Percentiles rank a stretch among this genome's conserved stretches.
Evolutionary conservation across 2,888 invertebrate species (phyloP).

Genomic region (Anthoptus insignis): DNA sequence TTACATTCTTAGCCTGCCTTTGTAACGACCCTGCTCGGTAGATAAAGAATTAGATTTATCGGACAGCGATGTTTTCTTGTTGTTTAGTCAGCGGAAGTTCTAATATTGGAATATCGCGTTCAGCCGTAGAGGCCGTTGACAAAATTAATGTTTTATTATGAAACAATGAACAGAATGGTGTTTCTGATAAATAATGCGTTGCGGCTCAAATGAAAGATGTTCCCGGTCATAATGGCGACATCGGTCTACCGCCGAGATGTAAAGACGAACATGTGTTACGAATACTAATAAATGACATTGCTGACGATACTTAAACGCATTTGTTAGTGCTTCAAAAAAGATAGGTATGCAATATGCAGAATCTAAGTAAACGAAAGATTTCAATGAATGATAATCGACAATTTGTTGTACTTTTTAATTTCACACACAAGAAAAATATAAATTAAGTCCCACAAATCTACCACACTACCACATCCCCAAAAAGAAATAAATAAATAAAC

Average conservation of each 20-base stretch:
- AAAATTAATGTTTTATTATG: slow-evolving; percentile 85
- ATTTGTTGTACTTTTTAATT: background rate
- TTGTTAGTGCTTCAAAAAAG: slow-evolving; percentile 16
- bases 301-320: slow-evolving; percentile 44
- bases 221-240: slow-evolving; percentile 63
- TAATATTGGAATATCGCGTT: slow-evolving; percentile 74
- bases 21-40: slow-evolving; percentile 42
- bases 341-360: background rate
- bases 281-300: slow-evolving; percentile 56
- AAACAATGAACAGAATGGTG: slow-evolving; percentile 83
- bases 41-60: slow-evolving; percentile 61
- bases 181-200: slow-evolving; percentile 75
- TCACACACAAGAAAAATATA: slow-evolving; percentile 5
- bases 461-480: slow-evolving; percentile 18
- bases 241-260: slow-evolving; percentile 57
- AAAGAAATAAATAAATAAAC: slow-evolving; percentile 21
- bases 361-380: slow-evolving; percentile 15
- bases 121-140: slow-evolving; percentile 77
- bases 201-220: slow-evolving; percentile 69
- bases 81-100: slow-evolving; percentile 75
- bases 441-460: slow-evolving; percentile 20
- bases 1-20: slow-evolving; percentile 47
- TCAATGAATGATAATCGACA: background rate
- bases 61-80: slow-evolving; percentile 58
- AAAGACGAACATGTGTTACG: slow-evolving; percentile 56